phyloP scores from a whole-genome alignment of 1,140 invertebrate species.

The Galendromus occidentalis region DNA sequence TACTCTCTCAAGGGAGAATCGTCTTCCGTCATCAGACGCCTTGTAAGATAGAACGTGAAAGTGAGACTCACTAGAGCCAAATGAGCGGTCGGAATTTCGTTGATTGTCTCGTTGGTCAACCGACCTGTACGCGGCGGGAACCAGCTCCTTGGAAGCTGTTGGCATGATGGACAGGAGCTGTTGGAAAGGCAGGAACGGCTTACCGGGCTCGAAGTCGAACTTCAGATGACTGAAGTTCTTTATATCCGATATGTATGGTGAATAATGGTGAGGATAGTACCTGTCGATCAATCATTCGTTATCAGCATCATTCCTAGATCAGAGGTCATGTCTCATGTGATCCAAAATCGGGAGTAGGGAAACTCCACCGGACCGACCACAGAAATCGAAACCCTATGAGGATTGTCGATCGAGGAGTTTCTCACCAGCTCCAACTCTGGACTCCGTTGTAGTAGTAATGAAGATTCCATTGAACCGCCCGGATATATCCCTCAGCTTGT shows the following conservation, averaged over 20 bases:
- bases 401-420: background rate
- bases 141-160: slow-evolving; percentile 45
- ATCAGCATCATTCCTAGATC: no score
- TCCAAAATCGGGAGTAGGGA: no score
- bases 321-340: no score
- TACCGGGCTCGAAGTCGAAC: slow-evolving; percentile 52
- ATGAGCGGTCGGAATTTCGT: no score
- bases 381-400: no score
- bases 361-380: no score
- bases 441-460: slow-evolving; percentile 92
- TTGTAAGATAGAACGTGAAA: slow-evolving; percentile 14
- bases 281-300: background rate
- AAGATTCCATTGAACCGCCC: slow-evolving; percentile 86
- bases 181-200: slow-evolving; percentile 81
- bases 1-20: slow-evolving; percentile 65
- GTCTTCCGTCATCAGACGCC: slow-evolving; percentile 52
- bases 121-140: slow-evolving; percentile 56
- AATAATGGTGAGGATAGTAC: slow-evolving; percentile 78
- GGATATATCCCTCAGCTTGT: slow-evolving; percentile 70
- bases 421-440: slow-evolving; percentile 87
- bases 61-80: no score
- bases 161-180: slow-evolving; percentile 82
- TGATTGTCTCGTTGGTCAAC: background rate
- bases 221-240: slow-evolving; percentile 43
- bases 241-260: slow-evolving; percentile 84